Evolutionary conservation across 1,140 invertebrate genomes (phyloP), one percentile per base, ranked within the genome.

Genomic region (Pinna nobilis): DNA sequence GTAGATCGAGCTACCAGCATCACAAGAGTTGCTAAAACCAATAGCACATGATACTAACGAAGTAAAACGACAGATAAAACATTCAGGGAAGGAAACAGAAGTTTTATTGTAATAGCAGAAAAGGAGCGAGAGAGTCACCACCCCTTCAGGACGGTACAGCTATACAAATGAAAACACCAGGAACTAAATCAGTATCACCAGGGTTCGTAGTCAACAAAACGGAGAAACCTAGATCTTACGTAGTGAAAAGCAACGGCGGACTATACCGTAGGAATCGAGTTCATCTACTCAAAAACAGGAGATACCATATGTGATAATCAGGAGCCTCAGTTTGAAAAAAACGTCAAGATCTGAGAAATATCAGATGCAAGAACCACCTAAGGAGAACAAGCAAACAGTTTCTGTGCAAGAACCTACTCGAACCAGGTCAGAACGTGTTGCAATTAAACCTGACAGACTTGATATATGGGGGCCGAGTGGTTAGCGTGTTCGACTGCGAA

Each of bases 91-190:
- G n/a, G n/a, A n/a, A n/a, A n/a, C n/a, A n/a, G n/a, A n/a, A n/a
- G n/a, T n/a, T n/a, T n/a, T n/a, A n/a, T n/a, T n/a, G n/a, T n/a
- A n/a, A n/a, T n/a, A n/a, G n/a, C n/a, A n/a, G n/a, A n/a, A n/a
- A n/a, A n/a, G n/a, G n/a, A n/a, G n/a, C n/a, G n/a, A n/a, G n/a
- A n/a, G n/a, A n/a, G n/a, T n/a, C n/a, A n/a, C n/a, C n/a, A n/a
- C n/a, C n/a, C n/a, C n/a, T n/a, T n/a, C n/a, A n/a, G n/a, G 50
- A 55, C 20, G 53, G 51, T 15, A 20, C 28, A 23, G 28, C 41
- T 23, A 32, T 73, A 6, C 35, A 53, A 60, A 66, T 59, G 51
- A 37, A 35, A 33, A 66, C 44, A 35, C 63, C 63, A 30, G 47
- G 63, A 11, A 20, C 11, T 0, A 66, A 51, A 18, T 44, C 44